Base-by-base conservation (phyloP, 2,888 invertebrate genomes). In the Synanthedon vespiformis region DNA sequence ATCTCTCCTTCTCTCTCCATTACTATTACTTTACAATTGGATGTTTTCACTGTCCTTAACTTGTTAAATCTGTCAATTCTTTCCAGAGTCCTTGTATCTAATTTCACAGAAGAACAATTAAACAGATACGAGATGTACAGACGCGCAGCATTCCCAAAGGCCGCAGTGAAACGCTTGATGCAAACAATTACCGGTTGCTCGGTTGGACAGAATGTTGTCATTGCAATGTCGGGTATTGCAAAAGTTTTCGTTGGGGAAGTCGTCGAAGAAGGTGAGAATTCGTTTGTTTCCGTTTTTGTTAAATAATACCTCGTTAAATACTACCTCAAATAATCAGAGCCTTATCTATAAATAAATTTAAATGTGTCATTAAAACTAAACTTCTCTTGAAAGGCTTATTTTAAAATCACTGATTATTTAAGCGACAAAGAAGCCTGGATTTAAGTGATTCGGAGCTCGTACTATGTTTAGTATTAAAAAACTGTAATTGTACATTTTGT, bases 241-340 rank as follows among this genome's bases (percentile, higher is more conserved):
- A 99, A 99, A 88, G 98, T 99, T 0, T 99, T 98, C 88, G 97
- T 98, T 11, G 99, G 99, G 16, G 99, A 99, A 89, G 93, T 99
- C 54, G 97, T 99, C 4, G 99, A 99, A 89, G 97, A 98, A 92
- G 97, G 97, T 95, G 50, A 44, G 34, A 27, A 34, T 34, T 34
- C 2, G 34, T 34, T 34, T 34, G 34, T 34, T 34, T 8, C 8
- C 8, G 34, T 34, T n/a, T n/a, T n/a, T n/a, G n/a, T n/a, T n/a
- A n/a, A n/a, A n/a, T n/a, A n/a, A n/a, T n/a, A n/a, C n/a, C n/a
- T n/a, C n/a, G n/a, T n/a, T n/a, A n/a, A n/a, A n/a, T n/a, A n/a
- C n/a, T n/a, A n/a, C n/a, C n/a, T n/a, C n/a, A n/a, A n/a, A n/a
- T n/a, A n/a, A n/a, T n/a, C n/a, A n/a, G n/a, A n/a, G n/a, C n/a